A percentile compares a stretch with the other conserved stretches of the same genome.
phyloP scores from a whole-genome alignment of 2,797 vertebrate species.

The Sebastes glaucus region DNA sequence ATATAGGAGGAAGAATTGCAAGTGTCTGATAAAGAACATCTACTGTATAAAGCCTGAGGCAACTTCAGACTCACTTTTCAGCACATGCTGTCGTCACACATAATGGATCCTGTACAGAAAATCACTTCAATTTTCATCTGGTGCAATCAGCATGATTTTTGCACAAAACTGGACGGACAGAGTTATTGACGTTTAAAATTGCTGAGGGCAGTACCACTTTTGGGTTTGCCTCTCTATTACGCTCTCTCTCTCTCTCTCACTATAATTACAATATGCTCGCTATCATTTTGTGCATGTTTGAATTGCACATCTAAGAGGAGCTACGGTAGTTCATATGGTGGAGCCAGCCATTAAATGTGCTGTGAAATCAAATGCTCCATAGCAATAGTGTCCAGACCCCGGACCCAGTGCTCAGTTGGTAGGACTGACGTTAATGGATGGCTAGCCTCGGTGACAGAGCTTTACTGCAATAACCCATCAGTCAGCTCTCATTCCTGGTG shows the following conservation, averaged over 20 bases:
- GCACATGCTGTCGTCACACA: background rate
- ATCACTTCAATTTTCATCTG: slow-evolving; percentile 14
- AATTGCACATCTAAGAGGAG: slow-evolving; percentile 22
- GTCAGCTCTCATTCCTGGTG: slow-evolving; percentile 62
- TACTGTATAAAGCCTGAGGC: background rate
- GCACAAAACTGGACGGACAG: background rate
- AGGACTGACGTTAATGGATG: slow-evolving; percentile 65
- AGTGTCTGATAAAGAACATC: background rate
- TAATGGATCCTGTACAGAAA: slow-evolving; percentile 22
- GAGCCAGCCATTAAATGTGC: slow-evolving; percentile 41
- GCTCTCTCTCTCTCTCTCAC: background rate
- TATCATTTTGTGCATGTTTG: slow-evolving; percentile 20
- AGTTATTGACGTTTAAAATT: slow-evolving; percentile 35
- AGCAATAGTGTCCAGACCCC: background rate
- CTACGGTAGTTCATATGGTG: slow-evolving; percentile 9
- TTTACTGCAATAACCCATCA: slow-evolving; percentile 65
- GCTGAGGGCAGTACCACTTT: background rate
- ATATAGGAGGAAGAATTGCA: no score
- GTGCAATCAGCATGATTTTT: slow-evolving; percentile 21
- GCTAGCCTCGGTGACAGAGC: slow-evolving; percentile 43
- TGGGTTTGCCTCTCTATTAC: slow-evolving; percentile 1
- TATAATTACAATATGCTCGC: slow-evolving; percentile 3
- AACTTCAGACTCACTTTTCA: slow-evolving; percentile 20
- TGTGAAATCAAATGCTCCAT: slow-evolving; percentile 44
- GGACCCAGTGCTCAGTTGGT: slow-evolving; percentile 28